phyloP scores from a whole-genome alignment of 2,113 vertebrate species.

The Syngnathus typhle region DNA sequence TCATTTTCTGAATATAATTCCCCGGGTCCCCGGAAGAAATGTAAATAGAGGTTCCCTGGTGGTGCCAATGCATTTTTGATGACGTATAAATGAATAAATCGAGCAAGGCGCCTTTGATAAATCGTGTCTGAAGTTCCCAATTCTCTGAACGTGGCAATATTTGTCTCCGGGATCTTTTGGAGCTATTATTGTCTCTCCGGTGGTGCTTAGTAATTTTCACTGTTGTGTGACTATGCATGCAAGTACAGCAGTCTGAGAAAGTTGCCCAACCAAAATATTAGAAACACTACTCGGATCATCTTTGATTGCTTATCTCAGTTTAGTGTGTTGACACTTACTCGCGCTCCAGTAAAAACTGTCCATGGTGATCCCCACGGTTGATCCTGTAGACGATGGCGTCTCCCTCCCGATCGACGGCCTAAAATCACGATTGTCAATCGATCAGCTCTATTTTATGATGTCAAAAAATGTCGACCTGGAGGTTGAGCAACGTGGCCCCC shows the following conservation, averaged over 20 bases:
- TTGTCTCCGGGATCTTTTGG: neutral
- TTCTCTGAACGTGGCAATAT: neutral
- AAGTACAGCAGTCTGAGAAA: neutral
- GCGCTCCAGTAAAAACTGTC: constrained; percentile 83
- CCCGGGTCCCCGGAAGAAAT: constrained; percentile 24
- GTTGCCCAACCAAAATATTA: no score
- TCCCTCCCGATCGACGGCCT: constrained; percentile 91
- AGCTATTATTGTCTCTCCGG: neutral
- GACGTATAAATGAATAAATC: constrained; percentile 49
- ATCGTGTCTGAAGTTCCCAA: neutral
- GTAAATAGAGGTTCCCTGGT: constrained; percentile 32
- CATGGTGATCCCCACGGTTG: constrained; percentile 83
- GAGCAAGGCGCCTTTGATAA: constrained; percentile 29
- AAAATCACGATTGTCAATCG: neutral
- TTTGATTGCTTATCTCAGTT: no score
- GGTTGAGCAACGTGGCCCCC: constrained; percentile 83
- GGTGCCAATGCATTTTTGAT: constrained; percentile 47
- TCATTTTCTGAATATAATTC: constrained; percentile 11
- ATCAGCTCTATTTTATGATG: no score
- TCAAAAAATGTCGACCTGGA: constrained; percentile 74
- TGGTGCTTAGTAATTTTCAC: neutral
- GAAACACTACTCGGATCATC: no score
- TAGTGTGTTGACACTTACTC: constrained; percentile 64
- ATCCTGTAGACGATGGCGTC: constrained; percentile 88
- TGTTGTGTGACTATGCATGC: neutral